These are phyloP conservation scores for Polypterus bichir DNA, from an alignment of 2,113 vertebrate genomes.

Conservation along the genomic window DNA sequence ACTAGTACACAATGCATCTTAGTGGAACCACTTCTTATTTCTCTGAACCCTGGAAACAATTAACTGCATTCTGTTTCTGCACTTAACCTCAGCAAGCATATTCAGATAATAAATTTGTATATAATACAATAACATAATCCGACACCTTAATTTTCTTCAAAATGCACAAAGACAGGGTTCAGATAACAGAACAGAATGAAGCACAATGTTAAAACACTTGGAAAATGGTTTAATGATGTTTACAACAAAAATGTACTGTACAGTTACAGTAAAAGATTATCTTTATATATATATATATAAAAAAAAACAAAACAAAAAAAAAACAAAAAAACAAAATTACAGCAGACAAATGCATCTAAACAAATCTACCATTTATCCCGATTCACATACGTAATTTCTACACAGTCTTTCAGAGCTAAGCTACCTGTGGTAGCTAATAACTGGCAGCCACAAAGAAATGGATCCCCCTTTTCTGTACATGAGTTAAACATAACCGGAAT, in stretches of 20 bases:
- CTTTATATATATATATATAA: conserved; percentile 77
- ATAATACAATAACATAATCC: too few relatives aligned
- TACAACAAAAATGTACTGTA: conserved; percentile 99
- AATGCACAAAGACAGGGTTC: too few relatives aligned
- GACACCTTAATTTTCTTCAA: too few relatives aligned
- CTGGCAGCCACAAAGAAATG: conserved; percentile 61
- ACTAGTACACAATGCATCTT: too few relatives aligned
- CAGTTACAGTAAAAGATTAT: conserved; percentile 93
- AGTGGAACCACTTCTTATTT: too few relatives aligned
- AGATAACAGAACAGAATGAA: too few relatives aligned
- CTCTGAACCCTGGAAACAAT: too few relatives aligned
- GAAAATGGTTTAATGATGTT: conserved; percentile 99
- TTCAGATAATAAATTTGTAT: too few relatives aligned
- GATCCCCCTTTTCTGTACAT: conserved; percentile 37
- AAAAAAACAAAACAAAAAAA: conserved; percentile 37
- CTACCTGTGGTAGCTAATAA: conserved; percentile 36
- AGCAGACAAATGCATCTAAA: conserved; percentile 98
- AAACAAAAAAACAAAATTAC: conserved; percentile 78
- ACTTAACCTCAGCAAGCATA: too few relatives aligned
- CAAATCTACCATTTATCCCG: conserved; percentile 89
- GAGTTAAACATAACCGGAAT: not conserved
- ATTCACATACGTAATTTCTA: conserved; percentile 85
- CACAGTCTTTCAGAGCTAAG: conserved; percentile 72
- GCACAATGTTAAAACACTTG: conserved; percentile 84
- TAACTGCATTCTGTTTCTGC: too few relatives aligned